A percentile compares a stretch with the other conserved stretches of the same genome.
Evolutionary conservation across 2,797 vertebrate species (phyloP).

Genomic region (Falco novaeseelandiae): DNA sequence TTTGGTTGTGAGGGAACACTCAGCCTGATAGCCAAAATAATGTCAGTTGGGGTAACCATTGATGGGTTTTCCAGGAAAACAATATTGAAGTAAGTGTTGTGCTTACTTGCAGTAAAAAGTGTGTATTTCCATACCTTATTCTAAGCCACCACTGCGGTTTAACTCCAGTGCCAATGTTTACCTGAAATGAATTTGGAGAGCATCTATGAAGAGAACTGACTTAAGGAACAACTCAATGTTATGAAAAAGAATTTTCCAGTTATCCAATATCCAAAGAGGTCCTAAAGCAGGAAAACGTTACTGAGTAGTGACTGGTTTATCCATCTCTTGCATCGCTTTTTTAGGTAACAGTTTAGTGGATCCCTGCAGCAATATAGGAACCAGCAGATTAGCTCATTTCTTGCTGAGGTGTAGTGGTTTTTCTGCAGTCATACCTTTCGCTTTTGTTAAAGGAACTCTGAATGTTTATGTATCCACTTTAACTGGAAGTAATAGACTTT

Average conservation of each 20-base stretch:
- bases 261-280: neutral
- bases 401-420: neutral
- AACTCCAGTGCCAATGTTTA: neutral
- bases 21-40: neutral
- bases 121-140: neutral
- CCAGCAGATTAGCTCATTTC: neutral
- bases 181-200: neutral
- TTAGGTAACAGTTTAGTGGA: neutral
- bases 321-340: neutral
- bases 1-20: neutral
- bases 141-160: neutral
- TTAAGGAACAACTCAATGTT: neutral
- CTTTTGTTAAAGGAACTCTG: neutral
- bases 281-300: neutral
- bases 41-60: neutral
- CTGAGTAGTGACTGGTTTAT: neutral
- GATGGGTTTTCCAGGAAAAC: neutral
- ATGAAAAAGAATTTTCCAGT: neutral
- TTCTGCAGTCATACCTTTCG: neutral
- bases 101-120: neutral
- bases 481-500: neutral
- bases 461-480: neutral
- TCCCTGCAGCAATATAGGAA: neutral
- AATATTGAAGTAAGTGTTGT: neutral
- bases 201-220: neutral